Evolutionary conservation across 2,113 vertebrate species (phyloP).

Genomic region (Panthera leo): DNA sequence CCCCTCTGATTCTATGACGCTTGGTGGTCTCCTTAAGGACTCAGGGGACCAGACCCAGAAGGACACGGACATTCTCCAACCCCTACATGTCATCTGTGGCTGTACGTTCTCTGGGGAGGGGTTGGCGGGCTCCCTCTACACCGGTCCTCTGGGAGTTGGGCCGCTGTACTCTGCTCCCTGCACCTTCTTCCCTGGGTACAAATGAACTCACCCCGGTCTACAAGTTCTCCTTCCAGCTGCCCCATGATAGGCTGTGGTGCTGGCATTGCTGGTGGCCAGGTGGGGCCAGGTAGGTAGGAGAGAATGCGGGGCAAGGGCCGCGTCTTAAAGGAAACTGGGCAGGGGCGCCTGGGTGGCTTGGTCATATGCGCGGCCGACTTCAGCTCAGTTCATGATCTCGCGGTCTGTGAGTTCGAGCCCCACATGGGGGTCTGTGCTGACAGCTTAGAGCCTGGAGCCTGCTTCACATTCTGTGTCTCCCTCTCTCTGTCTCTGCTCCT

Average conservation of each 20-base stretch:
- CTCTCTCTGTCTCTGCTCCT: too few species aligned
- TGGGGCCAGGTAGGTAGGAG: fast-evolving
- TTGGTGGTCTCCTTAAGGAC: neutral
- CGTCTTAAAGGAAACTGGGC: neutral
- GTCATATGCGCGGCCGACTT: too few species aligned
- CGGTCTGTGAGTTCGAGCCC: too few species aligned
- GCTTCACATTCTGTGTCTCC: too few species aligned
- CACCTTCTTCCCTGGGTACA: neutral
- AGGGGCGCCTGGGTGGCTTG: too few species aligned
- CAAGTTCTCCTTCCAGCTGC: neutral
- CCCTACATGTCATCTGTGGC: neutral
- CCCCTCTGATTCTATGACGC: neutral
- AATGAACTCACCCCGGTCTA: neutral
- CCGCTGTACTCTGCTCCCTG: fast-evolving
- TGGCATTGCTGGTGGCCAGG: neutral
- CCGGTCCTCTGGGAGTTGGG: neutral
- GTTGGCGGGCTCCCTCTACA: too few species aligned
- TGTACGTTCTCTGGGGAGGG: neutral
- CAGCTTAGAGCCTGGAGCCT: too few species aligned
- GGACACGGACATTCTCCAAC: neutral
- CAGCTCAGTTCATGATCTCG: too few species aligned
- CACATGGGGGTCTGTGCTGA: too few species aligned
- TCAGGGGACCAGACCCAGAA: neutral
- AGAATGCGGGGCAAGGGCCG: neutral
- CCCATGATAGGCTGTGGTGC: neutral